A percentile compares a stretch with the other conserved stretches of the same genome.
Evolutionary conservation across 2,113 vertebrate genomes (phyloP).

Genomic region (Silurus glanis): DNA sequence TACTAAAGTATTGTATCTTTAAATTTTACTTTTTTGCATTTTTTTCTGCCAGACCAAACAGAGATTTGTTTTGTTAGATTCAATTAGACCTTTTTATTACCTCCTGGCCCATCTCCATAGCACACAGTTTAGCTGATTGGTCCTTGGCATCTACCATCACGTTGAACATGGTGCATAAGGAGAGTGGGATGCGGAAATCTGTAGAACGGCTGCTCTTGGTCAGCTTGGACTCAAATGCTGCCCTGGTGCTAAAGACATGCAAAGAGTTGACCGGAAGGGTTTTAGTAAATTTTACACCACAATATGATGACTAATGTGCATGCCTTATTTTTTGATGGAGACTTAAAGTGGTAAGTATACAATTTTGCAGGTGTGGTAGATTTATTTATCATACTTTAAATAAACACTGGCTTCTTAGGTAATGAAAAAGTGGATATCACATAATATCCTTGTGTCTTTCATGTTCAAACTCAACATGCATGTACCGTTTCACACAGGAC

Average conservation of each 20-base stretch:
- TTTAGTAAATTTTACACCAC: slow-evolving; percentile 14
- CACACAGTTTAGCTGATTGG: slow-evolving; percentile 98
- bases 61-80: slow-evolving; percentile 20
- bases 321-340: background rate
- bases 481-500: slow-evolving; percentile 96
- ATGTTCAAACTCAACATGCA: slow-evolving; percentile 9
- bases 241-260: slow-evolving; percentile 84
- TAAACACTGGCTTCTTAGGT: background rate
- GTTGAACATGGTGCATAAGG: slow-evolving; percentile 99
- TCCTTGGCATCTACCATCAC: slow-evolving; percentile 99
- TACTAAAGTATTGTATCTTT: background rate
- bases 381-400: background rate
- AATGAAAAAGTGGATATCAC: background rate
- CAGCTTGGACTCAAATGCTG: slow-evolving; percentile 98
- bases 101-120: slow-evolving; percentile 99
- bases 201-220: slow-evolving; percentile 98
- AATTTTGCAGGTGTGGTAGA: background rate
- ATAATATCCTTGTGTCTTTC: background rate
- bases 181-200: slow-evolving; percentile 98
- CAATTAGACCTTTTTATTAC: slow-evolving; percentile 71
- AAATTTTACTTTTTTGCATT: background rate
- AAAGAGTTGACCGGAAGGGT: slow-evolving; percentile 5
- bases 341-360: background rate
- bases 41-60: slow-evolving; percentile 6
- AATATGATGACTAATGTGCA: background rate